Base-by-base conservation (phyloP, 2,888 invertebrate species). In the Chromoteleia sp. region DNA sequence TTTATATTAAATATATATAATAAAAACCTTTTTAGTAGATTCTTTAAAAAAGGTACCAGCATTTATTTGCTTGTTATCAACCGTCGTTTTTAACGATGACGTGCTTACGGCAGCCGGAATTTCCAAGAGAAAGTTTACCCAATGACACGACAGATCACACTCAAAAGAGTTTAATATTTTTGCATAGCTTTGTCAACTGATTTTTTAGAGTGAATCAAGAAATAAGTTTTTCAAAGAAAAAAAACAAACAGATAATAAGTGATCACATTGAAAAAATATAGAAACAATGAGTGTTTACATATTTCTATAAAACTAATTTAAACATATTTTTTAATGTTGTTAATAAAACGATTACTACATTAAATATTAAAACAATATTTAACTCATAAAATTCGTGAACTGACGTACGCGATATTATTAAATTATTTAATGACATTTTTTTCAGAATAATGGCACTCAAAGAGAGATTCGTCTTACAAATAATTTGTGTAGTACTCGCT, bases 61-160 rank as follows among this genome's bases (percentile, higher is more conserved):
- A 73, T 73, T 25, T 73, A 68, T 77, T 77, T 61, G 50, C 70
- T 79, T 30, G 7, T 8, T 8, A 77, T 81, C 61, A 48, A 10
- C 63, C 21, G 19, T 48, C 8, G 30, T 71, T 63, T 70, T 75
- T 25, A 75, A 25, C 17, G 21, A 39, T 25, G 15, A 21, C 17
- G 48, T 58, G 77, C 73, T 82, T 83, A 74, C 81, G 83, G 84
- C 81, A 84, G 78, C 61, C 80, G 85, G 83, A 86, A 87, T 87
- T 87, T 84, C 87, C 87, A 82, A 84, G 88, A 87, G 88, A 88
- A 88, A 88, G 88, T 88, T 81, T 19, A 71, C 19, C 10, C 56
- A 59, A 56, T 80, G 61, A 67, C 45, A 65, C 56, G 41, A 48
- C 41, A 30, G 29, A 36, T 75, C 65, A 63, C 54, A 70, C 52